Base-by-base conservation (phyloP, 2,888 invertebrate species). In the Phaedon cochleariae region DNA sequence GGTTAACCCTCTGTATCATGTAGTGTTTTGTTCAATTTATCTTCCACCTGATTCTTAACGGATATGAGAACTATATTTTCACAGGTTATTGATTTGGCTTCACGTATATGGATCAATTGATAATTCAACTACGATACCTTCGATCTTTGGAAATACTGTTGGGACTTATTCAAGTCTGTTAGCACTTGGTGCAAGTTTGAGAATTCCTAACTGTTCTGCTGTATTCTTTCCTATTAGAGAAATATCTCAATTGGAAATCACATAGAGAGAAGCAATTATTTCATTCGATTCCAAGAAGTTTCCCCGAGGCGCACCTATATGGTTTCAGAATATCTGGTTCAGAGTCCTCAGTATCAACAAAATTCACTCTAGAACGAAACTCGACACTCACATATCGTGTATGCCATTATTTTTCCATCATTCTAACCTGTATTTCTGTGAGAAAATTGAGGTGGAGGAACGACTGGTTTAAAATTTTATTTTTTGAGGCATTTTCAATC, bases 1-100 rank as follows among this genome's bases (percentile, higher is more conserved):
- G 76, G 12, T 62, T 67, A 7, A 81, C 78, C 55, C 65, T 68
- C 69, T 80, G 77, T 49, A 81, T 80, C 41, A 81, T 37, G 20
- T 41, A 74, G 48, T 49, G 69, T 67, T 15, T 59, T 10, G 20
- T 64, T 26, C n/a, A n/a, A n/a, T n/a, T n/a, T n/a, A n/a, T n/a
- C n/a, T n/a, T n/a, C n/a, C n/a, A n/a, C n/a, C n/a, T 6, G 6
- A 6, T 26, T 26, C 6, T 26, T 6, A 3, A 26, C 26, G 3
- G 26, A 26, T 26, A 26, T 26, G 6, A 6, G 26, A 26, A 26
- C 26, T n/a, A n/a, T 26, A 3, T 26, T 26, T 6, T 26, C 26
- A 26, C 6, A 26, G 26, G 26, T 26, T 26, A 6, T 26, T 6
- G 26, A 68, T 49, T 26, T 49, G 59, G 59, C 31, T 21, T 45